Evolutionary conservation across 2,113 vertebrate genomes (phyloP), one percentile per base, ranked within the genome.

Genomic region (Eclectus roratus): DNA sequence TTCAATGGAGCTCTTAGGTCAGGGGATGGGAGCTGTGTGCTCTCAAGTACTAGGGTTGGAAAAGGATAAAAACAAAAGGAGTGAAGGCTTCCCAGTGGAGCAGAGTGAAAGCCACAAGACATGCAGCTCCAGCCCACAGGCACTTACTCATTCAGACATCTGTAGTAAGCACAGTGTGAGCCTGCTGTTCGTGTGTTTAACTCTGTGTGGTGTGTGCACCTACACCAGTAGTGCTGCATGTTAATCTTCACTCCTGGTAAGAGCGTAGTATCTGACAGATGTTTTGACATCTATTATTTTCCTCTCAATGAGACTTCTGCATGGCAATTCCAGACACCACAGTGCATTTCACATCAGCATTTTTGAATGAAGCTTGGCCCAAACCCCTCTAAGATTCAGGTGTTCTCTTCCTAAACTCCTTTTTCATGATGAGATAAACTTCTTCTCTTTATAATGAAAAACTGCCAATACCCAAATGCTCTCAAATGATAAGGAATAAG

Each of bases 31-130:
- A 97, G 91, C 79, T 92, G 84, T 96, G 91, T 70, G 93, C 96
- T 97, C 93, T 8, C 93, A 97, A 98, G 96, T 83, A 63, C 93
- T 91, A 41, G 47, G 74, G 89, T 16, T 97, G 92, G 96, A 96
- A 93, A 95, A 94, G 84, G 97, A 97, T 97, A 74, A 96, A 97
- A 97, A 97, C 84, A 97, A 96, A 97, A 97, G 92, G 85, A 93
- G 89, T 58, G 37, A 61, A 94, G 95, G 79, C 81, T 96, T 95
- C 96, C 96, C 94, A 93, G 4, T 11, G 88, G 97, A 95, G 81
- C 84, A 66, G 89, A 94, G 97, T 89, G 84, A 95, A 97, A 97
- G 94, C 94, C 95, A 95, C 97, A 98, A 97, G 95, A 96, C 92
- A 98, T 72, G 95, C 88, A 97, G 94, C 81, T 85, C 85, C 79